These are phyloP conservation scores for Emydoidea blandingii DNA, from an alignment of 2,797 vertebrate species.

Conservation along the genomic window DNA sequence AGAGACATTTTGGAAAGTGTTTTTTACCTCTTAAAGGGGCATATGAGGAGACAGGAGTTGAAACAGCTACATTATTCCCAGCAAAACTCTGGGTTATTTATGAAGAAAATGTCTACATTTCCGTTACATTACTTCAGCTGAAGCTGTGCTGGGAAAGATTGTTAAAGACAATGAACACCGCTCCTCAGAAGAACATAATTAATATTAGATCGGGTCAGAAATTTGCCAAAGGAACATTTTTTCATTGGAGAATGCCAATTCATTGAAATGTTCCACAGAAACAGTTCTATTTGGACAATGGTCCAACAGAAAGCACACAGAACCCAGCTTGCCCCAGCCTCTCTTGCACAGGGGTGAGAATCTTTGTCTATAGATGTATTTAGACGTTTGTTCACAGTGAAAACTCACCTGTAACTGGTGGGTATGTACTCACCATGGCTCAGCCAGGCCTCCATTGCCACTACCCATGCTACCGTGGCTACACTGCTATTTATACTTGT, in stretches of 20 bases:
- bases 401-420: neutral
- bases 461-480: neutral
- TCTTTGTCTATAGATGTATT: neutral
- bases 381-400: neutral
- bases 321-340: neutral
- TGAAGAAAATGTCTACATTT: neutral
- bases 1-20: neutral
- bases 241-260: neutral
- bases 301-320: neutral
- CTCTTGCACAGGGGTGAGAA: neutral
- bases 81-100: neutral
- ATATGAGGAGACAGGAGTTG: neutral
- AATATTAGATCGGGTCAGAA: neutral
- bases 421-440: neutral
- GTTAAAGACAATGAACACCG: neutral
- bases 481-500: neutral
- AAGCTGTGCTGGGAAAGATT: neutral
- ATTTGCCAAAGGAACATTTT: neutral
- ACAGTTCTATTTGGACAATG: neutral
- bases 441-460: neutral
- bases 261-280: neutral
- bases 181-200: neutral
- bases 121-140: neutral
- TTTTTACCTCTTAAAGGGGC: neutral
- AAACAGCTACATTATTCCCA: neutral